A percentile compares a stretch with the other conserved stretches of the same genome.
phyloP scores from a whole-genome alignment of 2,797 vertebrate genomes.

The Spinus pinus region DNA sequence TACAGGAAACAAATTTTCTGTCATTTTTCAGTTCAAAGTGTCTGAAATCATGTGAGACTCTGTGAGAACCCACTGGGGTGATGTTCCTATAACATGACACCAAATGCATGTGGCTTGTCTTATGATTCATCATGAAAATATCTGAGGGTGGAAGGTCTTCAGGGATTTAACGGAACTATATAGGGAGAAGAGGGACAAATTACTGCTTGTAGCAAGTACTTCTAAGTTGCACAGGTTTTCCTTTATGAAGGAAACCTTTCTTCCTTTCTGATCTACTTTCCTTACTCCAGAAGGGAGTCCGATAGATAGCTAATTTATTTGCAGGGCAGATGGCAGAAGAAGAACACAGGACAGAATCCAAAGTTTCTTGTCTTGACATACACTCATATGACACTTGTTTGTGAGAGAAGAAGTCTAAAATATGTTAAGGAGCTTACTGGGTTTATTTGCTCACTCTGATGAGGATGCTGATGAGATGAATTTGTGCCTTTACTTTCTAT shows the following conservation, averaged over 20 bases:
- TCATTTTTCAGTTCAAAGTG: background rate
- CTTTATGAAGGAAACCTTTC: background rate
- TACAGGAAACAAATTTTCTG: background rate
- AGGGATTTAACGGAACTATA: background rate
- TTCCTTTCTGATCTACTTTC: background rate
- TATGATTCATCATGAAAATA: background rate
- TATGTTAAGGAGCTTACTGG: background rate
- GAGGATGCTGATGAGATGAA: background rate
- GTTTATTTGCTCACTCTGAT: background rate
- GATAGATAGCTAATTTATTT: background rate
- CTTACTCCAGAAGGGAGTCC: background rate
- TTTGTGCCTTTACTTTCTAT: background rate
- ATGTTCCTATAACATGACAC: background rate
- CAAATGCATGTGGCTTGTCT: background rate
- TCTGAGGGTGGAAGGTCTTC: background rate
- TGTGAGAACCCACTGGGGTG: background rate
- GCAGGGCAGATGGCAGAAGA: background rate
- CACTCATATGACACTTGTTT: background rate
- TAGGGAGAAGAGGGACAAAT: background rate
- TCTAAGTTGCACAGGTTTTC: background rate
- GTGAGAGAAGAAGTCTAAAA: background rate
- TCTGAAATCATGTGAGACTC: background rate
- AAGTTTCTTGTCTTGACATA: background rate
- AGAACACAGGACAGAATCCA: background rate
- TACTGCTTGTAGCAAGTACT: background rate